These are phyloP conservation scores for Bacillus rossius DNA, from an alignment of 1,140 invertebrate genomes.

Conservation along the genomic window DNA sequence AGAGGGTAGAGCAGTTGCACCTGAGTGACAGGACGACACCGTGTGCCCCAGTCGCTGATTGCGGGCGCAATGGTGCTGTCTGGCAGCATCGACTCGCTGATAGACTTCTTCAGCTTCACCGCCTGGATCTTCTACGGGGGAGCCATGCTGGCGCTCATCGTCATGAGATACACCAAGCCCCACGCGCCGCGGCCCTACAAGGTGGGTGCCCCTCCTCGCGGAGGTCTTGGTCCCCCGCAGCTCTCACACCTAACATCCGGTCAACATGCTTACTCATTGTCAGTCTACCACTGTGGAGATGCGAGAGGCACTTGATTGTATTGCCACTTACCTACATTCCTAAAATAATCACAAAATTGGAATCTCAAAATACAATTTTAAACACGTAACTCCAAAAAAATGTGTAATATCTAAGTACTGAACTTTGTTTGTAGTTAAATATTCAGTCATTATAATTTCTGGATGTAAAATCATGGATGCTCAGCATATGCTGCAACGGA, in stretches of 20 bases:
- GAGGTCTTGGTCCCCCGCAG: not conserved
- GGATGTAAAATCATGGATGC: too few species aligned
- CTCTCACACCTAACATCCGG: not conserved
- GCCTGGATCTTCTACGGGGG: constrained; percentile 95
- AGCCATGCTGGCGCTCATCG: constrained; percentile 80
- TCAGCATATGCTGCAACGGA: too few species aligned
- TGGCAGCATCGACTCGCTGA: constrained; percentile 83
- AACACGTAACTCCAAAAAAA: too few species aligned
- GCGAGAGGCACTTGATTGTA: not conserved
- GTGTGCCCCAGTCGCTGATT: constrained; percentile 57
- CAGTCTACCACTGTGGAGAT: not conserved
- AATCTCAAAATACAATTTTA: too few species aligned
- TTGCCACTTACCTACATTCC: not conserved
- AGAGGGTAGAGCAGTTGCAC: too few species aligned
- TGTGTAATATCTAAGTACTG: too few species aligned
- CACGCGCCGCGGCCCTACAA: constrained; percentile 84
- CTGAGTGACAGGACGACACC: too few species aligned
- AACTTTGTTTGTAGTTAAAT: too few species aligned
- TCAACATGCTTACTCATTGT: too few species aligned
- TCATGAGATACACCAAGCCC: constrained; percentile 82
- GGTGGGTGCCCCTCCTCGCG: constrained; percentile 40
- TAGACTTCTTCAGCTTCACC: constrained; percentile 94
- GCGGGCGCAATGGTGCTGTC: constrained; percentile 78
- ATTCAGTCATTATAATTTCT: too few species aligned
- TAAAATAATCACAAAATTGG: too few species aligned